Conservation (phyloP, 2,797 vertebrate species). For the Yasuhikotakia modesta region DNA sequence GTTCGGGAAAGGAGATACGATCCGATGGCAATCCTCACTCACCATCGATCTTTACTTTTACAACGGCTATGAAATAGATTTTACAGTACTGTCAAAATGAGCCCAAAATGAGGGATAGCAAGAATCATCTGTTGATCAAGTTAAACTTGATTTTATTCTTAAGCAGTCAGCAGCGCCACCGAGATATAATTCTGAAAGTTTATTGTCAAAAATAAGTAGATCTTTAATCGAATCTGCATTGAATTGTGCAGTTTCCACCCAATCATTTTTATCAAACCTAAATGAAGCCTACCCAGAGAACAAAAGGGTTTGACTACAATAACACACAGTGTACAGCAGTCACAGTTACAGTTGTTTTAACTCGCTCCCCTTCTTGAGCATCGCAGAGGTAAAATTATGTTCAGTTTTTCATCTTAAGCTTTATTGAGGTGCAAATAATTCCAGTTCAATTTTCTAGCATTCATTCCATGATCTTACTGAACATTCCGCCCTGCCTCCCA, state of each 20-base stretch:
- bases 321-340: neutral
- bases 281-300: slow-evolving; percentile 18
- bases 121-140: slow-evolving; percentile 43
- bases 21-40: slow-evolving; percentile 33
- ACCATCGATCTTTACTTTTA: slow-evolving; percentile 42
- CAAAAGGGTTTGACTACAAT: slow-evolving; percentile 11
- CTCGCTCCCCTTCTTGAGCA: slow-evolving; percentile 18
- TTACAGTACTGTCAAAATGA: slow-evolving; percentile 49
- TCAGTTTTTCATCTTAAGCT: slow-evolving; percentile 15
- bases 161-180: slow-evolving; percentile 1
- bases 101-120: slow-evolving; percentile 45
- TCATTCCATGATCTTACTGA: slow-evolving; percentile 25
- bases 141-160: slow-evolving; percentile 55
- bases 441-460: slow-evolving; percentile 27
- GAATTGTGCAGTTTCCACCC: slow-evolving; percentile 3
- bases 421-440: slow-evolving; percentile 44
- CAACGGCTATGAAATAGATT: slow-evolving; percentile 49
- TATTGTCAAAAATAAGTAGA: slow-evolving; percentile 42
- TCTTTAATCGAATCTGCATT: slow-evolving; percentile 42
- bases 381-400: slow-evolving; percentile 12
- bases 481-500: slow-evolving; percentile 15
- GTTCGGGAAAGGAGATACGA: slow-evolving; percentile 43
- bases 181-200: slow-evolving; percentile 1
- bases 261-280: slow-evolving; percentile 30
- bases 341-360: neutral